phyloP scores from a whole-genome alignment of 2,888 invertebrate genomes.

The Phortica okadai region DNA sequence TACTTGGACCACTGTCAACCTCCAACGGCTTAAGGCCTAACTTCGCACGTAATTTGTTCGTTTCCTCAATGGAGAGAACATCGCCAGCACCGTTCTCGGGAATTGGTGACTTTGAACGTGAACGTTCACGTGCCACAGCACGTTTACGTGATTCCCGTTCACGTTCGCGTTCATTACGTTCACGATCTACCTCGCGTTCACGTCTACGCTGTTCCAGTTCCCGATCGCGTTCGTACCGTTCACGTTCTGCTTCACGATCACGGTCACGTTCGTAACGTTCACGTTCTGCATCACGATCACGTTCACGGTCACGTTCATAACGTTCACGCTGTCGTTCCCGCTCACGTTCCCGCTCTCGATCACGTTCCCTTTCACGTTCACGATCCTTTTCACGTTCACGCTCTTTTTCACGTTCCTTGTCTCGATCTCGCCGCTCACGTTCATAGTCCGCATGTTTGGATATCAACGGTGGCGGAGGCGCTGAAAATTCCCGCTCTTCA shows the following conservation, averaged over 20 bases:
- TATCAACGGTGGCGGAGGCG: constrained; percentile 68
- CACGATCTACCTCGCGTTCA: constrained; percentile 40
- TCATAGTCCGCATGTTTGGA: constrained; percentile 68
- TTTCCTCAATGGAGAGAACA: constrained; percentile 88
- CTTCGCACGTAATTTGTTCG: constrained; percentile 93
- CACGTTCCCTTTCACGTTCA: constrained; percentile 47
- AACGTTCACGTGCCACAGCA: constrained; percentile 53
- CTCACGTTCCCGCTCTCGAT: constrained; percentile 38
- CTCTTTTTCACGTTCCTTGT: constrained; percentile 37
- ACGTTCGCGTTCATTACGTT: constrained; percentile 51
- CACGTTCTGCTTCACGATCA: constrained; percentile 45
- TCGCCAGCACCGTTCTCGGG: constrained; percentile 76
- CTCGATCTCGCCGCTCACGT: constrained; percentile 28
- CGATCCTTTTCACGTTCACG: constrained; percentile 49
- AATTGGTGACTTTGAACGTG: constrained; percentile 70
- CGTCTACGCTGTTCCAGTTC: not conserved
- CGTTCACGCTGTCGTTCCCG: constrained; percentile 50
- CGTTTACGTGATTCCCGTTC: constrained; percentile 47
- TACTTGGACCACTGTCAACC: constrained; percentile 76
- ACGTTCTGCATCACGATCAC: constrained; percentile 47
- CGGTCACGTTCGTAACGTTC: constrained; percentile 48
- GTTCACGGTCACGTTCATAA: constrained; percentile 46
- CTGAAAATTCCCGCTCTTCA: constrained; percentile 49
- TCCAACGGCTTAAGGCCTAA: constrained; percentile 95
- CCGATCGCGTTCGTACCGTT: constrained; percentile 37